Base-by-base conservation (phyloP, 2,113 vertebrate species). In the Burhinus oedicnemus region DNA sequence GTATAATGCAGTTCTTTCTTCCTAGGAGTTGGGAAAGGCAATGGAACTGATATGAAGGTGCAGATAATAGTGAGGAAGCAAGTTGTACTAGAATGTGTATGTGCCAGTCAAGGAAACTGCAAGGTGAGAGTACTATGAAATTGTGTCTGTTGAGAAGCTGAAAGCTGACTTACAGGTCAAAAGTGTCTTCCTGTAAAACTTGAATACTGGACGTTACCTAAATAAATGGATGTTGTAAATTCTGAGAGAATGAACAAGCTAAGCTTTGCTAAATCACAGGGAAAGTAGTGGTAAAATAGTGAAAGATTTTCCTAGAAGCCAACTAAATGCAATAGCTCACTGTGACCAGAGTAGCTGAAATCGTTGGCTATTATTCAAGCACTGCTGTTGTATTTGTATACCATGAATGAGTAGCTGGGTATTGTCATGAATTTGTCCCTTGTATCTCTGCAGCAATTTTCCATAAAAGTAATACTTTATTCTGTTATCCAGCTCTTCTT, bases 41-140 rank as follows among this genome's bases (percentile, higher is more conserved):
- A 99, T 55, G 99, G 99, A 94, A 98, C 90, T 64, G 99, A 99
- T 91, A 96, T 99, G 80, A 98, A 97, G 81, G 93, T 99, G 81
- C 98, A 99, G 95, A 98, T 99, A 91, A 95, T 98, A 55, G 95
- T 98, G 89, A 98, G 57, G 91, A 99, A 98, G 68, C 95, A 98
- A 94, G 90, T 97, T 54, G 96, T 99, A 29, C 99, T 99, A 89
- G 98, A 98, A 32, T 99, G 99, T 82, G 94, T 98, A 19, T 99
- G 99, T 71, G 98, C 97, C 93, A 98, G 90, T 94, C 99, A 98
- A 90, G 94, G 98, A 62, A 99, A 99, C 97, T 99, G 99, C 95
- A 96, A 80, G 93, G 99, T 99, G 95, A 98, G 97, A 30, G 58
- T 57, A 16, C 32, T 58, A 1, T 72, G 34, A 49, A 57, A 9